Evolutionary conservation across 2,888 invertebrate genomes (phyloP), one percentile per base, ranked within the genome.

Genomic region (Calephelis perditalis): DNA sequence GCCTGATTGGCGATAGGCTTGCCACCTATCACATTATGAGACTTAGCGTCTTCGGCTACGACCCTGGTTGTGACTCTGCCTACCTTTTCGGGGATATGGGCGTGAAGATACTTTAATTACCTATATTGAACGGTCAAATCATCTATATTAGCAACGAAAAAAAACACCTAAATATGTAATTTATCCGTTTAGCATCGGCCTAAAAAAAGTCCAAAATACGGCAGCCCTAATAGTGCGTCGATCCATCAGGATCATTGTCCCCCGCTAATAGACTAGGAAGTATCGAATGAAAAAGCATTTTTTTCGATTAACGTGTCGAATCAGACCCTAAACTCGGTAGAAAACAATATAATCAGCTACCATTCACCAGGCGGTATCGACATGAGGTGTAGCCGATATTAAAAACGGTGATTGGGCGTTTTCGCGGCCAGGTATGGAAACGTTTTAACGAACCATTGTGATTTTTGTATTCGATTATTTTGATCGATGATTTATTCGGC

Each of bases 281-380:
- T 79, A 81, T 82, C 78, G 75, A 73, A 86, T 86, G 87, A 86
- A 81, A 79, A 76, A 76, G 83, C 85, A 79, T 79, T 82, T 87
- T 81, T 83, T 81, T 81, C 82, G 84, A 89, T 86, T 86, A 86
- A 82, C 88, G 86, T 80, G 74, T 78, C 86, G 82, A 86, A 88
- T 86, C 77, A 76, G 70, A 74, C 81, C 81, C 84, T 73, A 77
- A 78, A 79, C 75, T 73, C 77, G 75, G 73, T 78, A 80, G 72
- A 79, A 87, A 86, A 90, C 88, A 90, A 89, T 88, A 87, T 86
- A 89, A 90, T 89, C 86, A 89, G 86, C 86, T 80, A 84, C 86
- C 74, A 90, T 89, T 88, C 68, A 71, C 65, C 78, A 76, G 61
- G 60, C 61, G 64, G 37, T 67, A 65, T 63, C 66, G 65, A 67